Conservation (phyloP, 1,140 invertebrate species). For the Apis florea region DNA sequence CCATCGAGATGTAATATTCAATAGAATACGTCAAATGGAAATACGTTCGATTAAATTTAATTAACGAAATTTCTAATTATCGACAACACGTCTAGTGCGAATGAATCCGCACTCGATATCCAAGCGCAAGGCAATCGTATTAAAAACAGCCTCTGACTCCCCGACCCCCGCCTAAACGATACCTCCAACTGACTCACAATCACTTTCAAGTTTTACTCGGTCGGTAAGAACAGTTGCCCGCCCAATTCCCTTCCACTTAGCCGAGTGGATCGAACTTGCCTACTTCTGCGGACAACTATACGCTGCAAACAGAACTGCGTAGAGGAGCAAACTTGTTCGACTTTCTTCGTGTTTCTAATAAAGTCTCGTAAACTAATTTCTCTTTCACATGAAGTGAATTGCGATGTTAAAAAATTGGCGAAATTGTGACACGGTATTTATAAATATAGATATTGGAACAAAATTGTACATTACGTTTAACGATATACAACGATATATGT, state of each 20-base stretch:
- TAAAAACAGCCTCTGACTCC: constrained; percentile 4
- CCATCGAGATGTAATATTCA: too few species aligned
- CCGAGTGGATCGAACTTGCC: constrained; percentile 53
- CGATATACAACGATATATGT: background rate
- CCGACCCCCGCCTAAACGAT: background rate
- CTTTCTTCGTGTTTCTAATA: too few species aligned
- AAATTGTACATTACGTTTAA: background rate
- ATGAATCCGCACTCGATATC: background rate
- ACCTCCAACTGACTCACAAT: background rate
- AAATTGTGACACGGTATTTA: too few species aligned
- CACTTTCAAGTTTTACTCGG: background rate
- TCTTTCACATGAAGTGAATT: too few species aligned
- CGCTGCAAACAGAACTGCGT: background rate
- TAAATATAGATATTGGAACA: too few species aligned
- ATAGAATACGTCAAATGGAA: background rate
- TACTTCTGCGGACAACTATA: background rate
- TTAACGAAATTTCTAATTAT: constrained; percentile 5
- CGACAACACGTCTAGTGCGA: too few species aligned
- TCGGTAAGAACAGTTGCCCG: constrained; percentile 2
- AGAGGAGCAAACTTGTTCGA: background rate
- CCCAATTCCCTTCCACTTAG: constrained; percentile 59
- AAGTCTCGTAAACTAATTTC: too few species aligned
- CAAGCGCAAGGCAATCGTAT: background rate
- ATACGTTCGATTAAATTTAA: background rate
- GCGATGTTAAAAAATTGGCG: too few species aligned